These are phyloP conservation scores for Anagyrus pseudococci DNA, from an alignment of 2,888 invertebrate genomes.

Conservation along the genomic window DNA sequence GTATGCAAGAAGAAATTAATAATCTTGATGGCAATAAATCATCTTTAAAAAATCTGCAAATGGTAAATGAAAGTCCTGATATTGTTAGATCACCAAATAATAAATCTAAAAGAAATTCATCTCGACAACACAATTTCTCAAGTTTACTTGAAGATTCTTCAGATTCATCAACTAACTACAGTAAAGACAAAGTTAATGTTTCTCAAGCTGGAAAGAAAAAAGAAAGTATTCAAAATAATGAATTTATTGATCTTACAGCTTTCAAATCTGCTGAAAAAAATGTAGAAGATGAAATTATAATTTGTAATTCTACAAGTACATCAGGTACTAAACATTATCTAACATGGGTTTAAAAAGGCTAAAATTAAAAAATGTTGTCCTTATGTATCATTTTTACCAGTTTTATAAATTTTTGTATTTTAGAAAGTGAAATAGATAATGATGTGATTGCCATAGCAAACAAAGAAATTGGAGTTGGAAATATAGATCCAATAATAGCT, in stretches of 20 bases:
- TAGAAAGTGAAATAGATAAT: conserved; percentile 35
- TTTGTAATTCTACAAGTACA: conserved; percentile 28
- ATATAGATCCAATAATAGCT: conserved; percentile 45
- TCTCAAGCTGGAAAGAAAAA: background rate
- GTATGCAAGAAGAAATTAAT: background rate
- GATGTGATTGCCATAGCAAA: conserved; percentile 39
- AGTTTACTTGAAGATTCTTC: background rate
- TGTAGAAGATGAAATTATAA: conserved; percentile 8
- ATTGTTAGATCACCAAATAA: background rate
- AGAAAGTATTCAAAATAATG: background rate
- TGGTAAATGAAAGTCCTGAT: background rate
- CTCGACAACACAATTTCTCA: background rate
- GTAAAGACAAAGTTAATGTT: too few species aligned
- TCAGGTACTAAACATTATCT: conserved; percentile 22
- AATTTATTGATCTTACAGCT: background rate
- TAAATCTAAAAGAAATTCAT: background rate
- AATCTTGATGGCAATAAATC: background rate
- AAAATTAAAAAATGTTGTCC: background rate
- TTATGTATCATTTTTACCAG: background rate
- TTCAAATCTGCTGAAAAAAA: background rate
- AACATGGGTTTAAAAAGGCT: background rate
- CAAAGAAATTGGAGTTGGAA: conserved; percentile 43
- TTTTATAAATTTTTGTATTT: conserved; percentile 18
- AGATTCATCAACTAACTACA: background rate
- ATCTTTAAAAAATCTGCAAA: too few species aligned